Evolutionary conservation across 1,140 invertebrate species (phyloP), one percentile per base, ranked within the genome.

Genomic region (Nymphalis io): DNA sequence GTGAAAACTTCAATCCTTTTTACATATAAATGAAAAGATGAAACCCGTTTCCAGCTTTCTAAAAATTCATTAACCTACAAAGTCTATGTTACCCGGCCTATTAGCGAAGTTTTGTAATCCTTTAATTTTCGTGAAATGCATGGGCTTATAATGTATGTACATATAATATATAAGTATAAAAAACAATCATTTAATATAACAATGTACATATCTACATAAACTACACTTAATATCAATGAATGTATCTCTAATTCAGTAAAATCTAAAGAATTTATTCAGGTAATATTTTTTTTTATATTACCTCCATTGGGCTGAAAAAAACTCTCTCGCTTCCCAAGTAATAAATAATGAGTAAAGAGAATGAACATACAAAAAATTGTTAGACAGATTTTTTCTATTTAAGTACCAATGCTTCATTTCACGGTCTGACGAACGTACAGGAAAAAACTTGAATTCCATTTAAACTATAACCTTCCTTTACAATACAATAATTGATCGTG

Each of bases 401-500:
- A 46, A 46, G n/a, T n/a, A 16, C 42, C 16, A n/a, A 46, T 46
- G n/a, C 42, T 46, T 46, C 16, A 46, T 46, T 46, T 46, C 42
- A 46, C 42, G 42, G 42, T 3, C 42, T 46, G 42, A 46, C 42
- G n/a, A 46, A 46, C 42, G 42, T n/a, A n/a, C n/a, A 46, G 42
- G 5, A 46, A 46, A 46, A 46, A 46, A n/a, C 42, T n/a, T 46
- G 5, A n/a, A n/a, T 16, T 46, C 42, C 42, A n/a, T 46, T 46
- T 6, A 15, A 44, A 44, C 15, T 12, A 15, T 3, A 13, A 46
- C 5, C n/a, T 15, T 13, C n/a, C 15, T 46, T 8, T n/a, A 46
- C 15, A 15, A n/a, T 16, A 46, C 42, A 46, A 46, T n/a, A 15
- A 33, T 4, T 5, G 16, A 16, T 8, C 15, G 13, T 0, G n/a